phyloP scores from a whole-genome alignment of 2,113 vertebrate species.

The Calonectris borealis region DNA sequence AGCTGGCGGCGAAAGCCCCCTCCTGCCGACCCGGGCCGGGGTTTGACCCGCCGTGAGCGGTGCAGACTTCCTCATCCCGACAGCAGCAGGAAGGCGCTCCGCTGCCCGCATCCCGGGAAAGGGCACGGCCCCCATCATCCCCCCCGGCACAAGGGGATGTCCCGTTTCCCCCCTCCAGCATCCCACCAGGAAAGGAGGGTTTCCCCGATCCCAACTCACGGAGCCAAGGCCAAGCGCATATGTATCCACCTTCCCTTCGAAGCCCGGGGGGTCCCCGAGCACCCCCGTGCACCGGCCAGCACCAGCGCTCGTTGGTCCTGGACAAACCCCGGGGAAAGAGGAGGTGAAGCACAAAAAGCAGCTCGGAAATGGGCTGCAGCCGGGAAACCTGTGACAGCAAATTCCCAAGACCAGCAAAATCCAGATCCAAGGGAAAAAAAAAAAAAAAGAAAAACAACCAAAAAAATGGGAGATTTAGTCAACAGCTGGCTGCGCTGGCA shows the following conservation, averaged over 20 bases:
- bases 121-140: neutral
- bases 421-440: neutral
- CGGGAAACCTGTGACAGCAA: neutral
- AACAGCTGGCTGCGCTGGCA: slow-evolving; percentile 10
- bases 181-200: accelerated
- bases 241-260: neutral
- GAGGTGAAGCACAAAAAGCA: neutral
- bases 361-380: neutral
- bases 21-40: neutral
- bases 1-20: neutral
- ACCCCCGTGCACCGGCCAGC: neutral
- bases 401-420: neutral
- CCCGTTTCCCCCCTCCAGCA: accelerated
- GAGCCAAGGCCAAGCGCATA: neutral
- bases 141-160: neutral
- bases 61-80: neutral
- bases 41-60: neutral
- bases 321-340: neutral
- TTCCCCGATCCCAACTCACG: accelerated
- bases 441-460: neutral
- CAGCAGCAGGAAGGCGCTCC: neutral
- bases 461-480: neutral
- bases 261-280: neutral
- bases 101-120: neutral
- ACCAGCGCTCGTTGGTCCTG: neutral